phyloP scores from a whole-genome alignment of 2,888 invertebrate genomes.

The Gnatocerus cornutus region DNA sequence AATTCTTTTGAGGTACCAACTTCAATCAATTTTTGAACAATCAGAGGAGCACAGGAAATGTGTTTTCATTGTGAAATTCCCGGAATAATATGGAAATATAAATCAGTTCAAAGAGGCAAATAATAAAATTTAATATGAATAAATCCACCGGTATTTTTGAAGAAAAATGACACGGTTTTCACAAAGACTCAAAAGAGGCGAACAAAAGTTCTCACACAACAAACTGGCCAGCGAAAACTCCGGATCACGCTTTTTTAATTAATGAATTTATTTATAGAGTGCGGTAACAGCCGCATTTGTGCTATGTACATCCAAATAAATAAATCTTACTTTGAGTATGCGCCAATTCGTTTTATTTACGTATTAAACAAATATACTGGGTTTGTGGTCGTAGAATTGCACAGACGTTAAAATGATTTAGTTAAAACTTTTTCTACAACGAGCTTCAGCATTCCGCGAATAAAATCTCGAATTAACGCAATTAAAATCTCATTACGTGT shows the following conservation, averaged over 20 bases:
- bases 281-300: slow-evolving; percentile 23
- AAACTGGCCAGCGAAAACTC: slow-evolving; percentile 29
- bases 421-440: neutral
- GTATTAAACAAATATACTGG: slow-evolving; percentile 25
- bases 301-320: slow-evolving; percentile 13
- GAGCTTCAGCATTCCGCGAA: neutral
- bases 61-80: slow-evolving; percentile 24
- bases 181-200: neutral
- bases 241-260: slow-evolving; percentile 29
- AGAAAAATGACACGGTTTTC: slow-evolving; percentile 7
- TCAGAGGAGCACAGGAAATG: slow-evolving; percentile 11
- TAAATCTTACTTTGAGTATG: slow-evolving; percentile 37
- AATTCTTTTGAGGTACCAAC: slow-evolving; percentile 4
- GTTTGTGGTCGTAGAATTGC: neutral
- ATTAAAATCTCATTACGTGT: slow-evolving; percentile 12
- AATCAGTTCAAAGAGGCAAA: slow-evolving; percentile 13
- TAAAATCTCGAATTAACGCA: slow-evolving; percentile 9
- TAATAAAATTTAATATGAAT: slow-evolving; percentile 28
- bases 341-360: slow-evolving; percentile 15
- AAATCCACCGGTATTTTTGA: slow-evolving; percentile 14
- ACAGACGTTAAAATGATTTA: too few species aligned
- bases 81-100: slow-evolving; percentile 24
- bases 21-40: slow-evolving; percentile 19
- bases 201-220: slow-evolving; percentile 5
- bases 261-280: slow-evolving; percentile 38